Evolutionary conservation across 2,797 vertebrate genomes (phyloP).

Genomic region (Neoniphon sammara): DNA sequence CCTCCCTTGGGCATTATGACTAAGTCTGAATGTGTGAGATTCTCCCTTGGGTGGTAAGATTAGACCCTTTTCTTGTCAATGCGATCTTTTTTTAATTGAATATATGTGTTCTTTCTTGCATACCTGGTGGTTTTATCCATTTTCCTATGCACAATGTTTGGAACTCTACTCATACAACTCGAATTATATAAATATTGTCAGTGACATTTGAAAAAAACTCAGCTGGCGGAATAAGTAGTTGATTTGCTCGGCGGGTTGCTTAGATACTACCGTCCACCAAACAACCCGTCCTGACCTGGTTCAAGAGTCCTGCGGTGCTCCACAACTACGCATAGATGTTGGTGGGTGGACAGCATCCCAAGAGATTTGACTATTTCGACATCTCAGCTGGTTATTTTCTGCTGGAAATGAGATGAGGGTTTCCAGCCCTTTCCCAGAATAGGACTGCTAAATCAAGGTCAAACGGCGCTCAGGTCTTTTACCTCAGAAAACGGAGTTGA

Average conservation of each 20-base stretch:
- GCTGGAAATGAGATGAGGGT: slow-evolving; percentile 24
- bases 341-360: slow-evolving; percentile 28
- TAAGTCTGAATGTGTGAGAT: slow-evolving; percentile 21
- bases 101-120: slow-evolving; percentile 15
- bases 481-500: slow-evolving; percentile 31
- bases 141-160: slow-evolving; percentile 17
- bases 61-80: slow-evolving; percentile 28
- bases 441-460: slow-evolving; percentile 50
- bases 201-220: not conserved
- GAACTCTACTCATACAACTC: slow-evolving; percentile 8
- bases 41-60: slow-evolving; percentile 40
- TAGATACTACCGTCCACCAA: slow-evolving; percentile 19
- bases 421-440: slow-evolving; percentile 50
- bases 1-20: slow-evolving; percentile 26
- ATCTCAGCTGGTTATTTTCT: slow-evolving; percentile 35
- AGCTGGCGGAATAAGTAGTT: not conserved
- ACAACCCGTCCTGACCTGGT: slow-evolving; percentile 12
- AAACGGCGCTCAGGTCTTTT: slow-evolving; percentile 49
- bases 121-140: not conserved
- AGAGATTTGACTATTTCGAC: slow-evolving; percentile 20
- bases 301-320: slow-evolving; percentile 9
- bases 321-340: slow-evolving; percentile 6
- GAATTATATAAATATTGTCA: slow-evolving; percentile 14
- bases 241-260: slow-evolving; percentile 5
- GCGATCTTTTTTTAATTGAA: slow-evolving; percentile 20